Conservation (phyloP, 1,140 invertebrate species). For the Diachasmimorpha longicaudata region DNA sequence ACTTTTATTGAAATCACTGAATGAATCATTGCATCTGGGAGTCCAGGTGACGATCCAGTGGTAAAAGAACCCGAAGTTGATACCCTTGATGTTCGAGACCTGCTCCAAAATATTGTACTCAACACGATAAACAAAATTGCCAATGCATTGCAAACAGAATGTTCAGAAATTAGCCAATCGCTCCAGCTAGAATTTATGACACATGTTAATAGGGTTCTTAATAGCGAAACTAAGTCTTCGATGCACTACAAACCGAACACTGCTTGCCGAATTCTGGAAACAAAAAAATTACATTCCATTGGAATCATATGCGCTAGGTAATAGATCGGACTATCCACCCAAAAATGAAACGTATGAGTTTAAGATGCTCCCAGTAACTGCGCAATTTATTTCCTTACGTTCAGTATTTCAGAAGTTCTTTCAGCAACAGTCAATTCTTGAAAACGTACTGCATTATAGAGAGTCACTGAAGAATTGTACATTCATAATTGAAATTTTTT, state of each 20-base stretch:
- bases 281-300: slow-evolving; percentile 23
- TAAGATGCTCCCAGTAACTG: slow-evolving; percentile 2
- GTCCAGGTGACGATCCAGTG: no score
- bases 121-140: neutral
- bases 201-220: neutral
- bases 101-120: neutral
- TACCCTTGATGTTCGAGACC: neutral
- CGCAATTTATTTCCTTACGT: slow-evolving; percentile 27
- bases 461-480: neutral
- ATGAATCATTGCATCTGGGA: no score
- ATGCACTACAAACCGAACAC: neutral
- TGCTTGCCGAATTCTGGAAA: neutral
- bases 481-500: slow-evolving; percentile 24
- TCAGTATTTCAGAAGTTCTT: slow-evolving; percentile 31
- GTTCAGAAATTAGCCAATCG: neutral
- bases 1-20: no score
- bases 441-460: slow-evolving; percentile 19
- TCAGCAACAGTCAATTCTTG: slow-evolving; percentile 11
- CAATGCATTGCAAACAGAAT: neutral
- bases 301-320: slow-evolving; percentile 9
- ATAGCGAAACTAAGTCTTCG: neutral
- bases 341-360: neutral
- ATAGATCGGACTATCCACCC: slow-evolving; percentile 20
- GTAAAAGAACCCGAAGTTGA: no score
- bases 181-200: neutral